phyloP scores from a whole-genome alignment of 1,140 invertebrate species.

The Hycleus cichorii region DNA sequence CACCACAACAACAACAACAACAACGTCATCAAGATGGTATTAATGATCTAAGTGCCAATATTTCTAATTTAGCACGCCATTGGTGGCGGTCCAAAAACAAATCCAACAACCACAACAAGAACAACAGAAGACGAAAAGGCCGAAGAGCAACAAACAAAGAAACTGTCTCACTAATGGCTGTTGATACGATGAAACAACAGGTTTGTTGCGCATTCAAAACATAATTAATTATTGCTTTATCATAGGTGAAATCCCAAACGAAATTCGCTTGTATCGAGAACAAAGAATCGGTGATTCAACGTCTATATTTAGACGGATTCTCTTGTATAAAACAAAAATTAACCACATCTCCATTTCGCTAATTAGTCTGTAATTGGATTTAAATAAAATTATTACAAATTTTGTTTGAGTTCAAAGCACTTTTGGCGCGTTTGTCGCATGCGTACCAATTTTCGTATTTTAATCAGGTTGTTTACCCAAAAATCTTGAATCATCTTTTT shows the following conservation, averaged over 20 bases:
- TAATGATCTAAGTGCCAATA: slow-evolving; percentile 22
- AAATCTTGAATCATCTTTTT: neutral
- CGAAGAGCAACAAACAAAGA: slow-evolving; percentile 10
- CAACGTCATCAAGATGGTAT: slow-evolving; percentile 9
- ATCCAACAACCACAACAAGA: neutral
- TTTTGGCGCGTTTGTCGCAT: neutral
- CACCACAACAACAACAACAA: neutral
- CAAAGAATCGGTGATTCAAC: too few relatives aligned
- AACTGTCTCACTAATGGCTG: slow-evolving; percentile 18
- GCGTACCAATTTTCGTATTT: neutral
- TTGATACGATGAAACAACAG: slow-evolving; percentile 29
- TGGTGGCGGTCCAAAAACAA: slow-evolving; percentile 26
- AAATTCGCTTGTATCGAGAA: too few relatives aligned
- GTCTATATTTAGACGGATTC: too few relatives aligned
- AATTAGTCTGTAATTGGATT: neutral
- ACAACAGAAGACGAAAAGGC: too few relatives aligned
- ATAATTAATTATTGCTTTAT: neutral
- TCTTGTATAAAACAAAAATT: too few relatives aligned
- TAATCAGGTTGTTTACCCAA: neutral
- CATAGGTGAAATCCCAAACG: neutral
- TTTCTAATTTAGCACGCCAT: slow-evolving; percentile 14
- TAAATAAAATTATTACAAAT: neutral
- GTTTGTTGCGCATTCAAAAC: slow-evolving; percentile 16
- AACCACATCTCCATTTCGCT: neutral
- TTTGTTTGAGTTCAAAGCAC: neutral